Percentiles rank a stretch among this genome's conserved stretches.
Evolutionary conservation across 1,140 invertebrate species (phyloP).

Genomic region (Glossosoma conforme): DNA sequence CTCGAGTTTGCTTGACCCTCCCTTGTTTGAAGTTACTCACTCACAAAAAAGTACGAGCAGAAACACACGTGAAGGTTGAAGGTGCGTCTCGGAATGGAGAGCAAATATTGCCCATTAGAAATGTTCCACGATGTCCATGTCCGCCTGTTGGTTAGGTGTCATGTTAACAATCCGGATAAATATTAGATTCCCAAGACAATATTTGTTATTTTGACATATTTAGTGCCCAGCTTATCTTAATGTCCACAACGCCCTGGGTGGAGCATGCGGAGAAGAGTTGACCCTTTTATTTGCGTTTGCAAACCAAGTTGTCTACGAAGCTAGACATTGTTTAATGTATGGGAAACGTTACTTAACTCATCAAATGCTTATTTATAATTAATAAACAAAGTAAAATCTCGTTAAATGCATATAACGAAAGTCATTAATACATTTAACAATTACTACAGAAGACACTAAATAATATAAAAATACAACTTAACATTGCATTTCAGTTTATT

Average conservation of each 20-base stretch:
- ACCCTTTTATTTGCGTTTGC: constrained; percentile 8
- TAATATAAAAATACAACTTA: too few relatives aligned
- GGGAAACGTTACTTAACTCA: too few relatives aligned
- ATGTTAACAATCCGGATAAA: constrained; percentile 27
- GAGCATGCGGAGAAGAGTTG: constrained; percentile 2
- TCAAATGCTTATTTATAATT: too few relatives aligned
- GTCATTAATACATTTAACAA: too few relatives aligned
- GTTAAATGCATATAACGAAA: too few relatives aligned
- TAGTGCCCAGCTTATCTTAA: constrained; percentile 20
- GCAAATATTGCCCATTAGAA: constrained; percentile 18
- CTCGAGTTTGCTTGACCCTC: constrained; percentile 6
- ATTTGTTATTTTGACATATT: constrained; percentile 29
- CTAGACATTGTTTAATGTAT: too few relatives aligned
- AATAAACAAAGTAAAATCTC: too few relatives aligned
- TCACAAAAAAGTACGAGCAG: neutral
- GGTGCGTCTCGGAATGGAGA: constrained; percentile 13
- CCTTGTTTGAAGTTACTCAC: constrained; percentile 22
- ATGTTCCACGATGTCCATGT: constrained; percentile 8
- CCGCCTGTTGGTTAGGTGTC: constrained; percentile 19
- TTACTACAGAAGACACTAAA: too few relatives aligned
- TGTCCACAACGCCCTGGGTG: constrained; percentile 8
- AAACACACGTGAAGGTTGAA: neutral
- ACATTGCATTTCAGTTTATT: too few relatives aligned
- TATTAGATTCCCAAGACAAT: constrained; percentile 23
- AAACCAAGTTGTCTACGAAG: constrained; percentile 2